Conservation (phyloP, 2,888 invertebrate genomes). For the Ceramica pisi region DNA sequence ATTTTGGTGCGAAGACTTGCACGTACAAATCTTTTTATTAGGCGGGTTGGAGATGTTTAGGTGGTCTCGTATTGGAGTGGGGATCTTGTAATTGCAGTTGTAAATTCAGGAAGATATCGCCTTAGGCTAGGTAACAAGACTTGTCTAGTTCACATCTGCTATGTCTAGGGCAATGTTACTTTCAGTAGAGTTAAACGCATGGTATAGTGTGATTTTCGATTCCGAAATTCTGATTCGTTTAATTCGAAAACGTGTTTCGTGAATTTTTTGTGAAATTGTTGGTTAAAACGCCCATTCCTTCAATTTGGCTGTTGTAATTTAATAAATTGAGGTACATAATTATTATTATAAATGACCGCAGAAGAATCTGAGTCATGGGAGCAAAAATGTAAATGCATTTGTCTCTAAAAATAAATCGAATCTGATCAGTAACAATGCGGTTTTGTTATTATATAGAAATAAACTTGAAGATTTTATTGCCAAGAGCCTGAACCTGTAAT, state of each 20-base stretch:
- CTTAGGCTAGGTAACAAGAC: conserved; percentile 1
- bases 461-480: not conserved
- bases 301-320: not conserved
- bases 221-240: not conserved
- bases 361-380: not conserved
- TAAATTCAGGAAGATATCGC: conserved; percentile 32
- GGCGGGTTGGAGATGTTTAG: conserved; percentile 26
- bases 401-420: not conserved
- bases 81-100: conserved; percentile 18
- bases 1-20: conserved; percentile 47
- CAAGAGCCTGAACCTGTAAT: too few relatives aligned
- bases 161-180: not conserved
- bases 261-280: not conserved
- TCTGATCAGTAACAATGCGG: not conserved
- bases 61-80: not conserved
- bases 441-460: not conserved
- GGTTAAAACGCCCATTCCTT: not conserved
- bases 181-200: not conserved
- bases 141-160: not conserved
- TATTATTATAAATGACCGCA: not conserved
- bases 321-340: not conserved
- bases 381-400: not conserved
- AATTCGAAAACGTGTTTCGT: not conserved
- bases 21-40: conserved; percentile 42
- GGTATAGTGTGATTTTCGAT: not conserved